A percentile compares a stretch with the other conserved stretches of the same genome.
phyloP scores from a whole-genome alignment of 2,888 invertebrate species.

The Thymelicus lineola region DNA sequence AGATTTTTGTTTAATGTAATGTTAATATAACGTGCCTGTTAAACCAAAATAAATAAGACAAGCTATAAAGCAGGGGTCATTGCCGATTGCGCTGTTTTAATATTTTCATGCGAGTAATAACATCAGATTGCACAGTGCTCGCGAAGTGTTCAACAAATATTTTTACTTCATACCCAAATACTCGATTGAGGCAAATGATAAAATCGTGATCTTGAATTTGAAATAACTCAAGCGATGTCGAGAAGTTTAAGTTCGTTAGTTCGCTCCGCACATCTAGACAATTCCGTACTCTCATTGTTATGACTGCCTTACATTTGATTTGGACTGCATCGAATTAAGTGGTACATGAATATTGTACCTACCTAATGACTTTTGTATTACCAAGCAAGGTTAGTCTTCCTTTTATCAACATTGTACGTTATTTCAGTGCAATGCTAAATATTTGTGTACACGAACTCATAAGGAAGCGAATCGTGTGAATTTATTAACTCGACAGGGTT shows the following conservation, averaged over 20 bases:
- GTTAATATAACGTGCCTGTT: slow-evolving; percentile 20
- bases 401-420: slow-evolving; percentile 23
- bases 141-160: slow-evolving; percentile 67
- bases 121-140: slow-evolving; percentile 61
- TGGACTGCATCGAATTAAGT: slow-evolving; percentile 49
- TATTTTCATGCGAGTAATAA: slow-evolving; percentile 59
- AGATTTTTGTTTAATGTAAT: slow-evolving; percentile 15
- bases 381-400: slow-evolving; percentile 45
- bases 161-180: slow-evolving; percentile 58
- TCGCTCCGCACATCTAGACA: slow-evolving; percentile 27
- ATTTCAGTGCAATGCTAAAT: slow-evolving; percentile 26
- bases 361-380: slow-evolving; percentile 41
- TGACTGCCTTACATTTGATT: slow-evolving; percentile 44
- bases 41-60: slow-evolving; percentile 29
- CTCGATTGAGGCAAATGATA: slow-evolving; percentile 50
- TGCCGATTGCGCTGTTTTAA: slow-evolving; percentile 27
- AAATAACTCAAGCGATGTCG: slow-evolving; percentile 44
- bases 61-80: slow-evolving; percentile 37
- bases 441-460: slow-evolving; percentile 16
- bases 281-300: slow-evolving; percentile 43
- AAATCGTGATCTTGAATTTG: slow-evolving; percentile 52
- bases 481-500: slow-evolving; percentile 30
- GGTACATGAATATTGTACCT: slow-evolving; percentile 41
- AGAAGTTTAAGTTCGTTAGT: slow-evolving; percentile 37
- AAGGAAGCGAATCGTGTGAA: slow-evolving; percentile 30